Percentiles rank a stretch among this genome's conserved stretches.
Conservation (phyloP, 2,888 invertebrate species). For the Platynereis dumerilii region DNA sequence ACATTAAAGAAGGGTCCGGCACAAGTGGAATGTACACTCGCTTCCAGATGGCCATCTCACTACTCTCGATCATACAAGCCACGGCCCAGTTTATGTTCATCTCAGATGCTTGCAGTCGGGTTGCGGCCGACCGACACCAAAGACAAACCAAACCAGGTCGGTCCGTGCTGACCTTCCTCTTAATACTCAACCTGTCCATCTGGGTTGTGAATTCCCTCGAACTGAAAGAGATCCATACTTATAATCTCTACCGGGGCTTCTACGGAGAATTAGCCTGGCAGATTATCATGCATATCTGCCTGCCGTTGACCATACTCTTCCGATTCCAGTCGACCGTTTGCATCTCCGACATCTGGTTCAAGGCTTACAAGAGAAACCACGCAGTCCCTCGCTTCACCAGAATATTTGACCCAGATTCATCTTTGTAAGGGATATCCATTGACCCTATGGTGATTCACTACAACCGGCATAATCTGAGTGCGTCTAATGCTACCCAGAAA, state of each 20-base stretch:
- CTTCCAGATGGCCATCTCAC: constrained; percentile 5
- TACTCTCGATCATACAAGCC: constrained; percentile 2
- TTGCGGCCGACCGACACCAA: constrained; percentile 8
- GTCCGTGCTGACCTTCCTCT: constrained; percentile 17
- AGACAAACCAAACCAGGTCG: constrained; percentile 11
- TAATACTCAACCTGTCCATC: constrained; percentile 16
- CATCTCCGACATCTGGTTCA: constrained; percentile 13
- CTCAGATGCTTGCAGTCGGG: constrained; percentile 8
- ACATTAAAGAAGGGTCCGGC: neutral
- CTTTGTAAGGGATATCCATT: too few relatives aligned
- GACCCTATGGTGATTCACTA: too few relatives aligned
- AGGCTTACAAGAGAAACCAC: constrained; percentile 13
- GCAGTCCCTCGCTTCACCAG: too few relatives aligned
- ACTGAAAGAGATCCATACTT: constrained; percentile 12
- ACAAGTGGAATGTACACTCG: neutral
- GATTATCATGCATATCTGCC: constrained; percentile 12
- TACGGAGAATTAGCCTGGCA: constrained; percentile 14
- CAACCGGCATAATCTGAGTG: too few relatives aligned
- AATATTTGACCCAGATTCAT: too few relatives aligned
- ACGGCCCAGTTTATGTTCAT: constrained; percentile 15
- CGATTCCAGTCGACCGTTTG: constrained; percentile 22
- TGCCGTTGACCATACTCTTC: constrained; percentile 16
- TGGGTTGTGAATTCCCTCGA: constrained; percentile 16
- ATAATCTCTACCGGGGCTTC: neutral
- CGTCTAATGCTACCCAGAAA: too few relatives aligned